These are phyloP conservation scores for Machaerirhynchus nigripectus DNA, from an alignment of 2,113 vertebrate species.

Conservation along the genomic window DNA sequence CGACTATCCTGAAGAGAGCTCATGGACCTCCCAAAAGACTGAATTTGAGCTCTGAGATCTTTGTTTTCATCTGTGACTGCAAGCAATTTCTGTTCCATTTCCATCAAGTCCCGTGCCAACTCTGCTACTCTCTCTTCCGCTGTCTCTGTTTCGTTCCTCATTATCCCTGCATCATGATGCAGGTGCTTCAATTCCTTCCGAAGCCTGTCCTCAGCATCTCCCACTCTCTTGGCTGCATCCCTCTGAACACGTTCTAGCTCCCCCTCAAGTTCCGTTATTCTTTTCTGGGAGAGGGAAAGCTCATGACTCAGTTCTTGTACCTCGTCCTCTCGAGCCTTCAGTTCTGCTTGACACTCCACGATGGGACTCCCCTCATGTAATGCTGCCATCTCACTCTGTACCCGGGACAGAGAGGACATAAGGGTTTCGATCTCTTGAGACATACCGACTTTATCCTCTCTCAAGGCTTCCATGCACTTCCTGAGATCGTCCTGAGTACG, in stretches of 20 bases:
- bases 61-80: slow-evolving; percentile 78
- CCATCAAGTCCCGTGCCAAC: slow-evolving; percentile 87
- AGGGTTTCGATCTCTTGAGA: slow-evolving; percentile 64
- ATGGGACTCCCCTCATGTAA: slow-evolving; percentile 38
- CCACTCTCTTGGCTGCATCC: slow-evolving; percentile 61
- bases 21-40: slow-evolving; percentile 89
- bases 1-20: slow-evolving; percentile 88
- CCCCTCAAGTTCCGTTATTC: slow-evolving; percentile 64
- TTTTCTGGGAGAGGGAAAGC: slow-evolving; percentile 74
- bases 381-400: slow-evolving; percentile 40
- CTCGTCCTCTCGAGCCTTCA: slow-evolving; percentile 70
- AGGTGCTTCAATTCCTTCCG: slow-evolving; percentile 84
- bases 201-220: slow-evolving; percentile 69
- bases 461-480: slow-evolving; percentile 17
- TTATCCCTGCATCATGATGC: slow-evolving; percentile 88
- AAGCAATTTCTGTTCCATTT: slow-evolving; percentile 86
- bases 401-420: neutral
- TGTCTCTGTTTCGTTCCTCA: slow-evolving; percentile 91
- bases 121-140: slow-evolving; percentile 95
- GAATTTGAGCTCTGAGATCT: slow-evolving; percentile 81
- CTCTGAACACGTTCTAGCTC: slow-evolving; percentile 61
- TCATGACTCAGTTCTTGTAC: slow-evolving; percentile 74
- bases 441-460: slow-evolving; percentile 59
- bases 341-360: slow-evolving; percentile 50
- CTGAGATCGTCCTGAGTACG: slow-evolving; percentile 32